These are phyloP conservation scores for Chaenogobius annularis DNA, from an alignment of 2,113 vertebrate genomes.

Conservation along the genomic window DNA sequence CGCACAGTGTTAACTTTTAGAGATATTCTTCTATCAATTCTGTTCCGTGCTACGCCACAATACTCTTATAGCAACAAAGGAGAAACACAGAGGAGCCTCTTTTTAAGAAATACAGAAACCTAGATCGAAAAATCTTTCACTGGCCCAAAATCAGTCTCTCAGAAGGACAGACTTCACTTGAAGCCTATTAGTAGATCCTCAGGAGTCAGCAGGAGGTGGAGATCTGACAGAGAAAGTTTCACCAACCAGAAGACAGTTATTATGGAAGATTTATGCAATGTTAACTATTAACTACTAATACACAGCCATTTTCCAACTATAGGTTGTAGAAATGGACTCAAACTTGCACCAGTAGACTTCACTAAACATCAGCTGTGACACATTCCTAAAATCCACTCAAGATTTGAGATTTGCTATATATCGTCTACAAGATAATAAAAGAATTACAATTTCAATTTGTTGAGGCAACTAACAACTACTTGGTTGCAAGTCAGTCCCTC, in stretches of 20 bases:
- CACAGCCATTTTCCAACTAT: neutral
- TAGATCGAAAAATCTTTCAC: neutral
- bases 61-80: constrained; percentile 16
- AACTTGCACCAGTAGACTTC: too few species aligned
- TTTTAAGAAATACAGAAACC: constrained; percentile 19
- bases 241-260: neutral
- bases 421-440: too few species aligned
- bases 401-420: too few species aligned
- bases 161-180: constrained; percentile 16
- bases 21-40: neutral
- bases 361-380: too few species aligned
- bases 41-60: constrained; percentile 2
- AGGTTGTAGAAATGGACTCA: neutral
- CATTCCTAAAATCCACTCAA: too few species aligned
- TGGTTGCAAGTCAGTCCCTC: too few species aligned
- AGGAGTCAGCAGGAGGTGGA: constrained; percentile 9
- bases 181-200: constrained; percentile 27
- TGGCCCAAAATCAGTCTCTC: constrained; percentile 18
- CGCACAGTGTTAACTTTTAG: neutral
- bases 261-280: neutral
- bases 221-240: constrained; percentile 22
- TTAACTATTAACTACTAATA: neutral
- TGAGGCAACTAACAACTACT: too few species aligned
- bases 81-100: constrained; percentile 1
- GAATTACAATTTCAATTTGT: too few species aligned